These are phyloP conservation scores for Habroteleia sp. DNA, from an alignment of 2,888 invertebrate genomes.

Conservation along the genomic window DNA sequence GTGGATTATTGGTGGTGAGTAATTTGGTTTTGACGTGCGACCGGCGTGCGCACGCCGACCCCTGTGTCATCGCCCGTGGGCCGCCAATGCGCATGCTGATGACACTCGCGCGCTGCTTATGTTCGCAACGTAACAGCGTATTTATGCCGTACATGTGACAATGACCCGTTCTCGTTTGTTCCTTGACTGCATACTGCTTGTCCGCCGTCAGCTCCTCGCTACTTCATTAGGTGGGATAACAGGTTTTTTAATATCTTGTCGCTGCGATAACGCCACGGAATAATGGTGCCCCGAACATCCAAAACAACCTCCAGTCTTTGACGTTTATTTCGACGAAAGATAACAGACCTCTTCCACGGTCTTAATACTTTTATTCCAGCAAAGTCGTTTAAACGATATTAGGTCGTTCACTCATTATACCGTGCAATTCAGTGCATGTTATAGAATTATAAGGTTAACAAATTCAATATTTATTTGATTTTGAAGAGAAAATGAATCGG, in stretches of 20 bases:
- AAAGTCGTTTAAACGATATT: background rate
- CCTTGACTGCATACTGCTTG: conserved; percentile 35
- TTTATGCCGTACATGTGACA: conserved; percentile 48
- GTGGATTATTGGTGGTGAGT: conserved; percentile 67
- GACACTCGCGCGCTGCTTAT: conserved; percentile 38
- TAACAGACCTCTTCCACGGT: conserved; percentile 12
- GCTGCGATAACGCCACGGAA: conserved; percentile 55
- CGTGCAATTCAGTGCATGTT: background rate
- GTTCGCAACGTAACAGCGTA: conserved; percentile 27
- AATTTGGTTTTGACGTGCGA: conserved; percentile 76
- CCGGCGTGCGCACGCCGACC: conserved; percentile 59
- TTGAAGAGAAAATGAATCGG: too few relatives aligned
- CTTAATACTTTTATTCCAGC: background rate
- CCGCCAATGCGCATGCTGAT: conserved; percentile 10
- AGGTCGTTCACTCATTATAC: background rate
- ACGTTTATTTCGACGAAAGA: conserved; percentile 35
- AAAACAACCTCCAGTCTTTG: conserved; percentile 40
- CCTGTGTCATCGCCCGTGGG: conserved; percentile 61
- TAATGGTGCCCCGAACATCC: conserved; percentile 59
- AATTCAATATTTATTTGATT: too few relatives aligned
- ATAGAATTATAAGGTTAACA: too few relatives aligned
- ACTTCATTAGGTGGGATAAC: conserved; percentile 65
- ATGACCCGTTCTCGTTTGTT: conserved; percentile 55
- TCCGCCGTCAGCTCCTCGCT: conserved; percentile 52
- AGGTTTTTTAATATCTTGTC: conserved; percentile 66